Percentiles rank a stretch among this genome's conserved stretches.
These are phyloP conservation scores for Lamproptera curius DNA, from an alignment of 2,888 invertebrate species.

Conservation along the genomic window DNA sequence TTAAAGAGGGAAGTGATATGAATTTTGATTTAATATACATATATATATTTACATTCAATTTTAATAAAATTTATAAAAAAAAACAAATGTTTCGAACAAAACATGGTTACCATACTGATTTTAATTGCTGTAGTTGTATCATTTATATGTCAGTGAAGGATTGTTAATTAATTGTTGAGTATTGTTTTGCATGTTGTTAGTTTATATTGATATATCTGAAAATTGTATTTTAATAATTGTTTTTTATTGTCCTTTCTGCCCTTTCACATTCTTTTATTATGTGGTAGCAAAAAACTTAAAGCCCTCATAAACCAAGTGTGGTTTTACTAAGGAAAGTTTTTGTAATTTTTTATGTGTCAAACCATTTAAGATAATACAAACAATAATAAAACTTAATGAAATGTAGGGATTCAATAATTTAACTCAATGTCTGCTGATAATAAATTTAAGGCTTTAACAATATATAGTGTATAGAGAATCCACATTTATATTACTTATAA, in stretches of 20 bases:
- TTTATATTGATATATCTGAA: background rate
- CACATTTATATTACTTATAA: conserved; percentile 53
- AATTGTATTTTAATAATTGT: background rate
- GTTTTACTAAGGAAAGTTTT: too few species aligned
- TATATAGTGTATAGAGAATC: conserved; percentile 51
- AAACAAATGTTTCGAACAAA: background rate
- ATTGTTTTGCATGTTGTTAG: background rate
- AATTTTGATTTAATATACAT: conserved; percentile 40
- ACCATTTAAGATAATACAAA: too few species aligned
- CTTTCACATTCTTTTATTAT: too few species aligned
- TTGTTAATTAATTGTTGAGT: conserved; percentile 4
- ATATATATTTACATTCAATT: conserved; percentile 31
- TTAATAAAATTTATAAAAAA: conserved; percentile 1
- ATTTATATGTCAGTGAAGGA: background rate
- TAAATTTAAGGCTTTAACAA: conserved; percentile 28
- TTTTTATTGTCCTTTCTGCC: background rate
- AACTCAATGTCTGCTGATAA: too few species aligned
- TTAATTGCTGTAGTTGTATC: background rate
- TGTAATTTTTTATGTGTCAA: too few species aligned
- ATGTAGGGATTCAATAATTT: too few species aligned
- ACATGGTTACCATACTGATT: background rate
- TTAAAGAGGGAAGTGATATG: conserved; percentile 81
- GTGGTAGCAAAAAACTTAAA: too few species aligned
- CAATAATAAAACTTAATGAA: too few species aligned
- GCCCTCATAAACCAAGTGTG: too few species aligned